Evolutionary conservation across 2,797 vertebrate genomes (phyloP), one percentile per base, ranked within the genome.

Genomic region (Artibeus jamaicensis): DNA sequence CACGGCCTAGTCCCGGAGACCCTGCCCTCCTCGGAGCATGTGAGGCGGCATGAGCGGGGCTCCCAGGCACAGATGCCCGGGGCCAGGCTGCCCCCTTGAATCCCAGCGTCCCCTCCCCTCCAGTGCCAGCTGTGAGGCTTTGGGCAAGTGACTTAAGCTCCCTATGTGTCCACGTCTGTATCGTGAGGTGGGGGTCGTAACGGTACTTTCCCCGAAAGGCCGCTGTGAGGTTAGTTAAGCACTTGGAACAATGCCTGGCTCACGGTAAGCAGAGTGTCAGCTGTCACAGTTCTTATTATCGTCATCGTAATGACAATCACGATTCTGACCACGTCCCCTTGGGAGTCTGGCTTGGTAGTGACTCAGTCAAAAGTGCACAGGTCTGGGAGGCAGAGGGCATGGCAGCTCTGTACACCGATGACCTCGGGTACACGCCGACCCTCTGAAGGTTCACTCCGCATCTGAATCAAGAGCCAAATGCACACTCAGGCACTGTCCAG

Each of bases 271-370:
- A 9, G 55, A 18, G 78, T 14, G 4, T 42, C 4, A n/a, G 67
- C 39, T 10, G 84, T 12, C 55, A 11, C 0, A 0, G 9, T 9
- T 5, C 2, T 22, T 4, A 19, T 26, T 10, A 3, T 21, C 22
- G 9, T 5, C 10, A 46, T 21, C n/a, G 50, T 12, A 15, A 39
- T 0, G 2, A 78, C 19, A 24, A 57, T 18, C 4, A 1, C 10
- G 37, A 11, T 71, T 34, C 24, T 9, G 15, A 12, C 9, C 39
- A 32, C 39, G 65, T 18, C 6, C 79, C 65, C 50, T 32, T 2
- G 6, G 70, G 37, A 39, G 39, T 46, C 24, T 12, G 50, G 18
- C 3, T 76, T 37, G 16, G 39, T 6, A 78, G 55, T 4, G 86
- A 78, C 39, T 15, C 16, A 19, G 57, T n/a, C 53, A 70, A 39